These are phyloP conservation scores for Drosophila niveifrons DNA, from an alignment of 2,888 invertebrate genomes.

Conservation along the genomic window DNA sequence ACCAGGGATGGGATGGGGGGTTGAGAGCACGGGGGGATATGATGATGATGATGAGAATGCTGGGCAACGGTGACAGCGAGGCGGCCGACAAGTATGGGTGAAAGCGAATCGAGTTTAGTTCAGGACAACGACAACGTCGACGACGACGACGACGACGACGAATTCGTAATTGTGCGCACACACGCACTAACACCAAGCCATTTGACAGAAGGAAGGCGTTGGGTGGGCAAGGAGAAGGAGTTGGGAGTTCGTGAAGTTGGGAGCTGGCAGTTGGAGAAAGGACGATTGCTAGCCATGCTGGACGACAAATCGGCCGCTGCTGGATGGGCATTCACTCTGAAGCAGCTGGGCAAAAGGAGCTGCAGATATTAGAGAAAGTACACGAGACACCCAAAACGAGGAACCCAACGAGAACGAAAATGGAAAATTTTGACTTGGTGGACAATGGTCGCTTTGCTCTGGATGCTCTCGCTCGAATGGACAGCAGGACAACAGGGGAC, in stretches of 20 bases:
- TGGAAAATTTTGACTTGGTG: slow-evolving; percentile 78
- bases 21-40: slow-evolving; percentile 1
- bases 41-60: slow-evolving; percentile 47
- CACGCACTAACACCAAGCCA: slow-evolving; percentile 60
- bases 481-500: background rate
- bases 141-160: slow-evolving; percentile 60
- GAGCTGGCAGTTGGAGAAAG: no score
- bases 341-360: slow-evolving; percentile 73
- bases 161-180: slow-evolving; percentile 78
- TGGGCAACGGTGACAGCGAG: slow-evolving; percentile 68
- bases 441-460: slow-evolving; percentile 61
- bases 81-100: slow-evolving; percentile 59
- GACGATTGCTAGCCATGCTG: slow-evolving; percentile 48
- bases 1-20: background rate
- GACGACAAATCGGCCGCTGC: slow-evolving; percentile 61
- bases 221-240: background rate
- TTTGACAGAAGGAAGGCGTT: slow-evolving; percentile 34
- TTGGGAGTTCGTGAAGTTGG: background rate
- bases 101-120: slow-evolving; percentile 78
- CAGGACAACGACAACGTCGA: slow-evolving; percentile 65
- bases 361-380: slow-evolving; percentile 77
- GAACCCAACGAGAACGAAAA: slow-evolving; percentile 69
- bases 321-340: slow-evolving; percentile 58
- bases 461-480: slow-evolving; percentile 2
- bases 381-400: slow-evolving; percentile 38